These are phyloP conservation scores for Phoenicopterus ruber DNA, from an alignment of 2,113 vertebrate species.

Conservation along the genomic window DNA sequence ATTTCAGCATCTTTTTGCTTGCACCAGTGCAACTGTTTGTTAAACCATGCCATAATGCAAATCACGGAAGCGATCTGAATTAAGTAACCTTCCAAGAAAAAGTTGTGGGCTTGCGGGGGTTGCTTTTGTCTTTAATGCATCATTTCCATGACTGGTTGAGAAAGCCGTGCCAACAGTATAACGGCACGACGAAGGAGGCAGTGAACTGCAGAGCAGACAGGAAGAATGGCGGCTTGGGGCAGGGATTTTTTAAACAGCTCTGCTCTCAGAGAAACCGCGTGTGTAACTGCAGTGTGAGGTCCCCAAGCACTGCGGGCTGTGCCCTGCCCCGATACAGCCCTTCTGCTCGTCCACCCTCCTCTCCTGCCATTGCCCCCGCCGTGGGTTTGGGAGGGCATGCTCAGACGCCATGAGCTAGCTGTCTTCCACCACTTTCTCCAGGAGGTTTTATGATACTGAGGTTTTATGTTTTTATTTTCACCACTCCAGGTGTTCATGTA, in stretches of 20 bases:
- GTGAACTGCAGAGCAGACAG: not conserved
- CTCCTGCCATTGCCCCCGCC: not conserved
- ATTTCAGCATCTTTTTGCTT: constrained; percentile 32
- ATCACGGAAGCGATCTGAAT: not conserved
- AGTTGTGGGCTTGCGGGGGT: not conserved
- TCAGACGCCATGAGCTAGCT: not conserved
- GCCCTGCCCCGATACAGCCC: not conserved
- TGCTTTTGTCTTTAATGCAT: not conserved
- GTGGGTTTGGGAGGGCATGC: not conserved
- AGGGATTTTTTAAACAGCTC: not conserved
- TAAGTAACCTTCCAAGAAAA: not conserved
- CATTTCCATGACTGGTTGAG: not conserved
- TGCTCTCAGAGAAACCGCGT: fast-evolving
- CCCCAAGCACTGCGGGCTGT: not conserved
- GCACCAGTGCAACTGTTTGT: not conserved
- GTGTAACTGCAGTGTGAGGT: not conserved
- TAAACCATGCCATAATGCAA: not conserved
- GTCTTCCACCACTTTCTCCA: not conserved
- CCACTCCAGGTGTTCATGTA: not conserved
- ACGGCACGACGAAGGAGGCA: not conserved
- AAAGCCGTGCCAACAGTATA: not conserved
- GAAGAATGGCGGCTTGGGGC: not conserved
- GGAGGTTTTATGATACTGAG: not conserved
- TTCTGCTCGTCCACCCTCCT: not conserved
- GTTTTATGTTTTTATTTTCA: not conserved